Conservation (phyloP, 2,888 invertebrate genomes). For the Sympetrum striolatum region DNA sequence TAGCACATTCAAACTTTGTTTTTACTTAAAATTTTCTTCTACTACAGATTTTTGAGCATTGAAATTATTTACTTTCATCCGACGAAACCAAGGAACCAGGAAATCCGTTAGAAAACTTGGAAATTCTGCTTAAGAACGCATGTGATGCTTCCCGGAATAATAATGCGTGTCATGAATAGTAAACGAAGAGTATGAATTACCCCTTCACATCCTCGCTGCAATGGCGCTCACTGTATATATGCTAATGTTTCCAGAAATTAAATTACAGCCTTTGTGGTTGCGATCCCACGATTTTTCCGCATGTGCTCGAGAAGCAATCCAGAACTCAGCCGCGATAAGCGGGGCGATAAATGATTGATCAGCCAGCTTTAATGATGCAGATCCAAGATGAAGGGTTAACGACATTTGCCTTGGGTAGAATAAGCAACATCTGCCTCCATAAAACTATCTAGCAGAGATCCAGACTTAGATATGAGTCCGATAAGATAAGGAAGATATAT, state of each 20-base stretch:
- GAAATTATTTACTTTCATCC: too few relatives aligned
- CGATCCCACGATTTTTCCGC: background rate
- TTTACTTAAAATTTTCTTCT: too few relatives aligned
- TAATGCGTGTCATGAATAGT: too few relatives aligned
- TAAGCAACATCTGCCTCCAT: background rate
- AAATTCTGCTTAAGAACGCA: too few relatives aligned
- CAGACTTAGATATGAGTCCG: background rate
- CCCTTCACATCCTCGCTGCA: background rate
- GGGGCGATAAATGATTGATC: conserved; percentile 27
- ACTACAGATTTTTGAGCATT: too few relatives aligned
- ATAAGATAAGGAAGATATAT: background rate
- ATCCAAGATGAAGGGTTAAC: conserved; percentile 19
- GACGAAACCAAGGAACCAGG: too few relatives aligned
- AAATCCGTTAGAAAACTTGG: too few relatives aligned
- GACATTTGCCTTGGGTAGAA: conserved; percentile 6
- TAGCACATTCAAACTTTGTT: too few relatives aligned
- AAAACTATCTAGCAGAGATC: background rate
- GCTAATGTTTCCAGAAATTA: background rate
- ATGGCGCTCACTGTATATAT: background rate
- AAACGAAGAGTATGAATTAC: too few relatives aligned
- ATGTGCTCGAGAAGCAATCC: background rate
- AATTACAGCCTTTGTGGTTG: background rate
- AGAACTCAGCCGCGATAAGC: background rate
- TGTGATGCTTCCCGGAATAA: too few relatives aligned
- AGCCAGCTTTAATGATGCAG: conserved; percentile 6